Evolutionary conservation across 2,113 vertebrate species (phyloP).

Genomic region (Sporophila hypoxantha): DNA sequence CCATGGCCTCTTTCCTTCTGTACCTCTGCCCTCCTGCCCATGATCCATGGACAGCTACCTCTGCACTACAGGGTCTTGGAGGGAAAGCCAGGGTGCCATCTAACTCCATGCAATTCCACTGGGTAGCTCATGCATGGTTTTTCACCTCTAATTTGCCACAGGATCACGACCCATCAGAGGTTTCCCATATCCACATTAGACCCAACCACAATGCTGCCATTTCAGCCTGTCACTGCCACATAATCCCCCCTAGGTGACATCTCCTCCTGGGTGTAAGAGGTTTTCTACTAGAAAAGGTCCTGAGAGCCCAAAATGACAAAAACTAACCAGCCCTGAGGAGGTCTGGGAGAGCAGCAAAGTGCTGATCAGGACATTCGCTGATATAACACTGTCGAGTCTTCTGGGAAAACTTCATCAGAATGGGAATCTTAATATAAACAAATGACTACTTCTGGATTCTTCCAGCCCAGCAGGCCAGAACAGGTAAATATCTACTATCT

Average conservation of each 20-base stretch:
- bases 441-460: background rate
- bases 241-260: background rate
- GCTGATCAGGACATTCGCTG: background rate
- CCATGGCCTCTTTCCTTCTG: background rate
- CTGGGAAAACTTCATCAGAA: background rate
- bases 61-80: rapidly evolving
- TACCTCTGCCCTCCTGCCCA: background rate
- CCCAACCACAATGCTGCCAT: background rate
- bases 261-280: background rate
- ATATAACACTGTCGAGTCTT: background rate
- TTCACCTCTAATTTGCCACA: background rate
- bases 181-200: no score
- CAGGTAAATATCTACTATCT: slow-evolving; percentile 24
- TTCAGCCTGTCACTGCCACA: background rate
- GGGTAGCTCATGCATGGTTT: background rate
- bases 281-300: background rate
- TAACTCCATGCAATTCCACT: background rate
- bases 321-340: background rate
- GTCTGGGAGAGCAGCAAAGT: background rate
- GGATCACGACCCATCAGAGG: background rate
- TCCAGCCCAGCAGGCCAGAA: slow-evolving; percentile 26
- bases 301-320: background rate
- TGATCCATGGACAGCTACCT: background rate
- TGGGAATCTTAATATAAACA: background rate
- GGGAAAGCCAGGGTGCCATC: background rate